Base-by-base conservation (phyloP, 2,797 vertebrate species). In the Muscicapa comitata region DNA sequence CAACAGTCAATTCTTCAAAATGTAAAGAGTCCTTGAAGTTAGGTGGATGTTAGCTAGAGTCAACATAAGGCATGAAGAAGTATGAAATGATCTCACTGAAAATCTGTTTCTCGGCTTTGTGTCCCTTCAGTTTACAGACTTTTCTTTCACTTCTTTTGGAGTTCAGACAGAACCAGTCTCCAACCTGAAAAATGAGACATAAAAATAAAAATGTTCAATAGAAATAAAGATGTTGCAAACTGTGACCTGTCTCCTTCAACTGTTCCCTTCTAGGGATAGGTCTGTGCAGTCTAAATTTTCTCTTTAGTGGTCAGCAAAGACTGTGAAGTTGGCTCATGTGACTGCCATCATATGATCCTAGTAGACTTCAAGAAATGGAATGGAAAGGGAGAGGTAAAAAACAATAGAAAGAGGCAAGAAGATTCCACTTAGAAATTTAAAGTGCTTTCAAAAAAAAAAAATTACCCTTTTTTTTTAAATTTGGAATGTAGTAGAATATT, bases 1-100 rank as follows among this genome's bases (percentile, higher is more conserved):
- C 63, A 79, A 58, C 63, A 79, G 48, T 61, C 65, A 28, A 9
- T 81, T 92, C 50, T 93, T 84, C 45, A 58, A 61, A 92, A 82
- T 35, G 8, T 40, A 21, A 31, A 42, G 74, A 71, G 42, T 63
- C 35, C 65, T 77, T 87, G 45, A 87, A 77, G 45, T 61, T 67
- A 47, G 65, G 50, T 57, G 50, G 61, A 38, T 71, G 45, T 62
- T 84, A 62, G 63, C 45, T 59, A 29, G 21, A 33, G 71, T 53
- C 58, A 83, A 88, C 48, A 45, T 25, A 63, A 83, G 23, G n/a
- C 50, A 37, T 43, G 58, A 88, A 66, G 38, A 90, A 23, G 26
- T 54, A 65, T 31, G 51, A 78, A 88, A 38, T 54, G 18, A 66
- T 78, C 42, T 75, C 58, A 38, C 14, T 71, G 57, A 58, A 71